A percentile compares a stretch with the other conserved stretches of the same genome.
phyloP scores from a whole-genome alignment of 2,888 invertebrate species.

The Rhabditoides inermis region DNA sequence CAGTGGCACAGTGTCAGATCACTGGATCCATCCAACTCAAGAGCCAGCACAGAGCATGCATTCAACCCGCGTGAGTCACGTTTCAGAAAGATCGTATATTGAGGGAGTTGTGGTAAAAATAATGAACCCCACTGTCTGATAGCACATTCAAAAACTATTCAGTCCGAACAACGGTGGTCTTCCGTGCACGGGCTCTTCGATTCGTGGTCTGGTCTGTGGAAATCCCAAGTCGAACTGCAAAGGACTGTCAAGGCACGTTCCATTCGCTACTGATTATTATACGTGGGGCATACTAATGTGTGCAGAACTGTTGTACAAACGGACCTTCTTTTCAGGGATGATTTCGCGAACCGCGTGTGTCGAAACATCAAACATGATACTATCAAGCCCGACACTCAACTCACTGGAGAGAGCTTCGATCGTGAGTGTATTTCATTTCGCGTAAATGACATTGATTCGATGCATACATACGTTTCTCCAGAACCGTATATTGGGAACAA shows the following conservation, averaged over 20 bases:
- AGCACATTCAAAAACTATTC: conserved; percentile 6
- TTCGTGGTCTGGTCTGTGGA: conserved; percentile 48
- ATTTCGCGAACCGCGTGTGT: too few relatives aligned
- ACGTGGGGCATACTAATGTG: too few relatives aligned
- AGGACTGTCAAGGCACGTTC: conserved; percentile 8
- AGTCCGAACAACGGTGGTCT: conserved; percentile 52
- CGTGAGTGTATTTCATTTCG: conserved; percentile 26
- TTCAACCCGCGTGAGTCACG: conserved; percentile 48
- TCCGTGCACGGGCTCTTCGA: conserved; percentile 39
- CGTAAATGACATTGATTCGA: too few relatives aligned
- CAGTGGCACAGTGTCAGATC: conserved; percentile 48
- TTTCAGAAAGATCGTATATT: too few relatives aligned
- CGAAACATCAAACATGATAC: conserved; percentile 40
- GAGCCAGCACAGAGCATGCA: conserved; percentile 46
- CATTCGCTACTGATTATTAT: not conserved
- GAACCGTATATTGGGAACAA: too few relatives aligned
- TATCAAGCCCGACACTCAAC: conserved; percentile 42
- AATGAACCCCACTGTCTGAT: too few relatives aligned
- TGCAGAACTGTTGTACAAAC: too few relatives aligned
- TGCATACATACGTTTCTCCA: too few relatives aligned
- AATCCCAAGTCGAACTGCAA: conserved; percentile 22
- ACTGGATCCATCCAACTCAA: conserved; percentile 41
- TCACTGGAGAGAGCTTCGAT: conserved; percentile 48
- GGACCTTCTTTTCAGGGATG: too few relatives aligned
- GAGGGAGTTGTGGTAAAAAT: too few relatives aligned